These are phyloP conservation scores for Labeo catla DNA, from an alignment of 2,113 vertebrate genomes.

Conservation along the genomic window DNA sequence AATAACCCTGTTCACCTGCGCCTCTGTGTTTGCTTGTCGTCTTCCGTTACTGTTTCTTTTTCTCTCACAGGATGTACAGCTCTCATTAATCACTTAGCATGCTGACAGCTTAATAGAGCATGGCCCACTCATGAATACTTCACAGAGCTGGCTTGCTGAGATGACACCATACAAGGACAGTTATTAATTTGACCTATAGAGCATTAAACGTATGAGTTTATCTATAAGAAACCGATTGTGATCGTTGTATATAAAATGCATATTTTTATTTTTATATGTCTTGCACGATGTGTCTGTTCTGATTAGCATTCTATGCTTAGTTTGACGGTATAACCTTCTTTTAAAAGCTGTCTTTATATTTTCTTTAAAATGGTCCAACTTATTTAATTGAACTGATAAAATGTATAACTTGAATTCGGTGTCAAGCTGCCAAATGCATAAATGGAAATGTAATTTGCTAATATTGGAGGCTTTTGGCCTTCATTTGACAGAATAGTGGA, in stretches of 20 bases:
- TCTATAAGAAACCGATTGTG: background rate
- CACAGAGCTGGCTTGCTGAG: constrained; percentile 59
- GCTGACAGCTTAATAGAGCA: constrained; percentile 76
- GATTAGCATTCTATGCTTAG: background rate
- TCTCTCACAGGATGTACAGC: constrained; percentile 59
- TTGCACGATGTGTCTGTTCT: background rate
- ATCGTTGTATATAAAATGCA: background rate
- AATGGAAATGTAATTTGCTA: background rate
- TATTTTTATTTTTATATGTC: background rate
- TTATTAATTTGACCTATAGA: constrained; percentile 65
- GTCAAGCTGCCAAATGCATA: background rate
- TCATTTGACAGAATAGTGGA: background rate
- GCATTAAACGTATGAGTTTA: background rate
- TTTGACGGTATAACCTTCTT: background rate
- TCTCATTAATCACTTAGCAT: constrained; percentile 75
- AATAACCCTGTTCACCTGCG: constrained; percentile 10
- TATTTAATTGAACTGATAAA: background rate
- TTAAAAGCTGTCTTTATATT: background rate
- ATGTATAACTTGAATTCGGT: background rate
- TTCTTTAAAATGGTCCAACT: background rate
- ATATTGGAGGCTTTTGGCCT: background rate
- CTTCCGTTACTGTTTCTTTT: constrained; percentile 60
- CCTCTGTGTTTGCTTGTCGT: constrained; percentile 35
- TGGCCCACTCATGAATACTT: constrained; percentile 76
- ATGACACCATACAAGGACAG: constrained; percentile 57